Percentiles rank a stretch among this genome's conserved stretches.
Conservation (phyloP, 2,797 vertebrate species). For the Neomorphus geoffroyi region DNA sequence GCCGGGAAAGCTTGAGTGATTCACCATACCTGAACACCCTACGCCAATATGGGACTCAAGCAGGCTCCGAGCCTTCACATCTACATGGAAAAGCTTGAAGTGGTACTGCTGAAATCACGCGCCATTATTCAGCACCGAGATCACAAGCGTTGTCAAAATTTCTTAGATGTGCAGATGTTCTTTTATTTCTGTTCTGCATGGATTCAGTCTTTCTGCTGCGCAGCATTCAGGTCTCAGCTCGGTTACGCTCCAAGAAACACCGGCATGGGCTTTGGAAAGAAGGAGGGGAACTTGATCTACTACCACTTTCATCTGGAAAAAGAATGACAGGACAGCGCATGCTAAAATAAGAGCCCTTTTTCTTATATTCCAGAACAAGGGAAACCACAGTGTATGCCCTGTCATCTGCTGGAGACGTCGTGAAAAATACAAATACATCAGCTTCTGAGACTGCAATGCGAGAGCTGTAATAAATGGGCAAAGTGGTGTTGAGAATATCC, state of each 20-base stretch:
- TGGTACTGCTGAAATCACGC: neutral
- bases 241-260: neutral
- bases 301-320: neutral
- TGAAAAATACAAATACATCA: neutral
- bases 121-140: neutral
- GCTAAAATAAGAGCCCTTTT: neutral
- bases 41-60: neutral
- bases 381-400: neutral
- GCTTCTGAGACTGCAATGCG: neutral
- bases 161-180: neutral
- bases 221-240: neutral
- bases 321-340: neutral
- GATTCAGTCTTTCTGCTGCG: neutral
- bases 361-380: neutral
- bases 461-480: neutral
- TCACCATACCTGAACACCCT: neutral
- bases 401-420: neutral
- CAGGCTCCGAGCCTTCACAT: neutral
- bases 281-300: neutral
- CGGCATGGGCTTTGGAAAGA: neutral
- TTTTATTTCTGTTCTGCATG: neutral
- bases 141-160: neutral
- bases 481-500: neutral
- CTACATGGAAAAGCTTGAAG: neutral
- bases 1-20: neutral